Percentiles rank a stretch among this genome's conserved stretches.
These are phyloP conservation scores for Fulica atra DNA, from an alignment of 2,113 vertebrate genomes.

Conservation along the genomic window DNA sequence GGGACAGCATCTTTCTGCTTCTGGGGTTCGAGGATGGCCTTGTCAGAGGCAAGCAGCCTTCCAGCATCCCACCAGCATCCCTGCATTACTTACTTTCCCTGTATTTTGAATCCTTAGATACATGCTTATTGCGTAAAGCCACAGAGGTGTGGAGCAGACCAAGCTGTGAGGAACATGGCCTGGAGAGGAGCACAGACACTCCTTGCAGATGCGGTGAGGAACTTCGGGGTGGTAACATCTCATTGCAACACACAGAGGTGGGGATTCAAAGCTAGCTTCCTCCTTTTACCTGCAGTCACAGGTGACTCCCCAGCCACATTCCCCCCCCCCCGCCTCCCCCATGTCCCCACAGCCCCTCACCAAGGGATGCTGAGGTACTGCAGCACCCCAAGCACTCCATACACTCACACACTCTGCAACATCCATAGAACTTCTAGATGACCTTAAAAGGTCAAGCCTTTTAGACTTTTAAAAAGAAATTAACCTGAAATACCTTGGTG, in stretches of 20 bases:
- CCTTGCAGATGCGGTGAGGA: neutral
- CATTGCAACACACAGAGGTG: neutral
- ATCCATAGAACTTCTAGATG: neutral
- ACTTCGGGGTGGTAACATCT: neutral
- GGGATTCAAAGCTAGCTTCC: neutral
- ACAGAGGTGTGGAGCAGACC: neutral
- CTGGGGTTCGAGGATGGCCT: neutral
- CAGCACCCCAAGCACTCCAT: rapidly evolving
- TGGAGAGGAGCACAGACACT: neutral
- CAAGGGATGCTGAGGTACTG: rapidly evolving
- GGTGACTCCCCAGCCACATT: neutral
- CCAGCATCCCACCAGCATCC: neutral
- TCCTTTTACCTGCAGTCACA: neutral
- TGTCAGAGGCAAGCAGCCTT: rapidly evolving
- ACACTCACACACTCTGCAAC: neutral
- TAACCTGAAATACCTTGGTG: neutral
- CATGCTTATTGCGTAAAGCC: neutral
- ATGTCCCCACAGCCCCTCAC: rapidly evolving
- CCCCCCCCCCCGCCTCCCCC: neutral
- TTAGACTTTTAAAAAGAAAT: neutral
- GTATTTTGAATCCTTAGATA: neutral
- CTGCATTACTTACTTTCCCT: neutral
- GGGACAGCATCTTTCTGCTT: neutral
- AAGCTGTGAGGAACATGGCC: neutral
- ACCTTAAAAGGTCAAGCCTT: neutral